Percentiles rank a stretch among this genome's conserved stretches.
These are phyloP conservation scores for Zaprionus davidi DNA, from an alignment of 1,140 invertebrate species.

Conservation along the genomic window DNA sequence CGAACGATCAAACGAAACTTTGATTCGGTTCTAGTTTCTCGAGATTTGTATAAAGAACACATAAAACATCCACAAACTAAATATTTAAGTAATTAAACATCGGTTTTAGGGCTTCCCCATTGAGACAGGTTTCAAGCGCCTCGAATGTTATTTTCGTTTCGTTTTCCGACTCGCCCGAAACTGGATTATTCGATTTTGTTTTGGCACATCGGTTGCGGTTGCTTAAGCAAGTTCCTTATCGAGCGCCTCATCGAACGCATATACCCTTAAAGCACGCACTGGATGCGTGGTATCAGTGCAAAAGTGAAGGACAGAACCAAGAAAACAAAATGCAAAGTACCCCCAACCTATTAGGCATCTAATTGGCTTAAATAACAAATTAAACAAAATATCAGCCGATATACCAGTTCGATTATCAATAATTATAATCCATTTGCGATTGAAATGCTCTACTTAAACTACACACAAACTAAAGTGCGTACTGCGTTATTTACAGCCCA, in stretches of 20 bases:
- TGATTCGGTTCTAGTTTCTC: constrained; percentile 4
- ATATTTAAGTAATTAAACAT: constrained; percentile 8
- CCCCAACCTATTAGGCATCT: constrained; percentile 35
- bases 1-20: background rate
- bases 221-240: too few relatives aligned
- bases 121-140: constrained; percentile 26
- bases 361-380: constrained; percentile 43
- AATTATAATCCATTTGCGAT: background rate
- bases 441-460: constrained; percentile 1
- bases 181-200: constrained; percentile 22
- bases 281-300: background rate
- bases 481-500: background rate
- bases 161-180: constrained; percentile 10
- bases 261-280: background rate
- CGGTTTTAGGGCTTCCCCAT: constrained; percentile 31
- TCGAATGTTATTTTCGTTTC: constrained; percentile 4
- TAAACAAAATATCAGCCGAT: background rate
- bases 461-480: background rate
- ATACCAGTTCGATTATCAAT: background rate
- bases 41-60: background rate
- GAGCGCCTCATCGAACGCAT: background rate
- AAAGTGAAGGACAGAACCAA: constrained; percentile 1
- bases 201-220: background rate
- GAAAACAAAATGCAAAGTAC: background rate
- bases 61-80: background rate